Evolutionary conservation across 2,113 vertebrate genomes (phyloP), one percentile per base, ranked within the genome.

Genomic region (Xiphophorus maculatus): DNA sequence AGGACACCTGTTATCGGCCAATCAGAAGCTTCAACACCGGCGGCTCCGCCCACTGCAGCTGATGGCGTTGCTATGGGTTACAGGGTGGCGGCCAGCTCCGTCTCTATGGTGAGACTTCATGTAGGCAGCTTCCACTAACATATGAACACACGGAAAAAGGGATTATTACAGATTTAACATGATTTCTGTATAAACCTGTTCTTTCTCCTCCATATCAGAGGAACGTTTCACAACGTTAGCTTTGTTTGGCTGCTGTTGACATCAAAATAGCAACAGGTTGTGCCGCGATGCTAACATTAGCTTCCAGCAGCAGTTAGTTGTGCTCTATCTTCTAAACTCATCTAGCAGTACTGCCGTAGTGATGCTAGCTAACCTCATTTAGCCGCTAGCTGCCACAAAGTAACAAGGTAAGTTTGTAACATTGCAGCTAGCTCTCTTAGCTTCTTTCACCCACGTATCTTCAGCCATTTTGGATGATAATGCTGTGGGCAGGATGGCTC

Each of bases 41-140:
- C 11, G n/a, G 80, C 93, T 89, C 92, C 93, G 86, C 94, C 94
- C 88, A 88, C 90, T 92, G 92, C 93, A 93, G 88, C 83, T 82
- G 88, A 85, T 81, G 81, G 77, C 29, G 87, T 94, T 91, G 74
- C 87, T 84, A 90, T 91, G 91, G 92, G 91, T 91, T 91, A 93
- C 94, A 84, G 92, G 92, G 94, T 92, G 91, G 90, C 87, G 92
- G 91, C 93, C 79, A 19, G 73, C 71, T 83, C 66, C 76, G 74
- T 77, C 82, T 61, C 80, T 66, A 69, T 62, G 32, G 69, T 77
- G 82, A 85, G 71, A 69, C 60, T 69, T 69, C 71, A 14, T 42
- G 79, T 75, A 63, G 66, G 69, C 68, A 63, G 65, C 40, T 60
- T 72, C 60, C 71, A 65, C 33, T 80, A 80, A 77, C 58, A 68